These are phyloP conservation scores for Aurelia aurita DNA, from an alignment of 30 jellyfish, hydroid and myxozoan species.

Conservation along the genomic window DNA sequence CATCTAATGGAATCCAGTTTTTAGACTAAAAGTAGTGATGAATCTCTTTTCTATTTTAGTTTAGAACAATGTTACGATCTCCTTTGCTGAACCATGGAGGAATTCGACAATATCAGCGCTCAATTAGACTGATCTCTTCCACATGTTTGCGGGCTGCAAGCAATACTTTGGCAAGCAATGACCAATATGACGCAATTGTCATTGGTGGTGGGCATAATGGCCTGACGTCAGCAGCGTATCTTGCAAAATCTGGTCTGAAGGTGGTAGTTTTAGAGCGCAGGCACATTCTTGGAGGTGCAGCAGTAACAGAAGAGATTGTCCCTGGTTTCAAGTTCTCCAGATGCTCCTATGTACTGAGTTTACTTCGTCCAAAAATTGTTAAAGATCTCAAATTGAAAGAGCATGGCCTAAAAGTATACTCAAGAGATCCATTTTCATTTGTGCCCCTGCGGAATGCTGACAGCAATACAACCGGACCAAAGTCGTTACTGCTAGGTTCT, in stretches of 20 bases:
- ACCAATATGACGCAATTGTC: slow-evolving; percentile 56
- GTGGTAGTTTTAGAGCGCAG: slow-evolving; percentile 63
- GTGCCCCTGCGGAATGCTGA: slow-evolving; percentile 43
- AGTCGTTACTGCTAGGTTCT: slow-evolving; percentile 43
- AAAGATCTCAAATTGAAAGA: slow-evolving; percentile 53
- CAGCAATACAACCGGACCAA: slow-evolving; percentile 38
- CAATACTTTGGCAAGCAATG: neutral
- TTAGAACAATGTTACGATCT: no score
- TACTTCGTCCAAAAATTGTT: slow-evolving; percentile 50
- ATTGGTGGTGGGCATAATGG: slow-evolving; percentile 79
- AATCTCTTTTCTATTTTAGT: no score
- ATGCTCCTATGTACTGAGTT: slow-evolving; percentile 64
- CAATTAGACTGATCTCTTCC: no score
- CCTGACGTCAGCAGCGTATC: slow-evolving; percentile 57
- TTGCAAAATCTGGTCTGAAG: slow-evolving; percentile 58
- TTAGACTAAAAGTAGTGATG: no score
- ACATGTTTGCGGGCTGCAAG: no score
- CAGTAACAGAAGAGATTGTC: slow-evolving; percentile 68
- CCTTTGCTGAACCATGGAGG: no score
- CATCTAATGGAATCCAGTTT: no score
- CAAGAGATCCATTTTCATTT: slow-evolving; percentile 57
- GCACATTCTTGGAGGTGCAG: slow-evolving; percentile 65
- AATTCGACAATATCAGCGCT: no score
- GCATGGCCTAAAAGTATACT: slow-evolving; percentile 52
- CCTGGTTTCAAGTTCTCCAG: slow-evolving; percentile 73